phyloP scores from a whole-genome alignment of 2,113 vertebrate species.

The pig (Sus scrofa) region T2T-Sscrofa CM000812.6:7262001-7262500 shows the following conservation, averaged over 20 bases:
- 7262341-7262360: not conserved
- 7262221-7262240: not conserved
- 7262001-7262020: not conserved
- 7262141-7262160: no score
- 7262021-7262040: not conserved
- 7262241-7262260: not conserved
- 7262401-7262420: not conserved
- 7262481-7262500: no score
- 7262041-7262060: no score
- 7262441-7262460: no score
- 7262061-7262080: no score
- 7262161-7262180: no score
- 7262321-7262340: not conserved
- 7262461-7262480: no score
- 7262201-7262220: not conserved
- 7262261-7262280: not conserved
- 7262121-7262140: no score
- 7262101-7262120: no score
- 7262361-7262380: not conserved
- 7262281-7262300: not conserved
- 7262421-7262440: no score
- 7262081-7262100: no score
- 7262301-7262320: not conserved
- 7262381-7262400: not conserved
- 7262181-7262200: no score